Evolutionary conservation across 2,888 invertebrate species (phyloP).

Genomic region (Callimorpha dominula): DNA sequence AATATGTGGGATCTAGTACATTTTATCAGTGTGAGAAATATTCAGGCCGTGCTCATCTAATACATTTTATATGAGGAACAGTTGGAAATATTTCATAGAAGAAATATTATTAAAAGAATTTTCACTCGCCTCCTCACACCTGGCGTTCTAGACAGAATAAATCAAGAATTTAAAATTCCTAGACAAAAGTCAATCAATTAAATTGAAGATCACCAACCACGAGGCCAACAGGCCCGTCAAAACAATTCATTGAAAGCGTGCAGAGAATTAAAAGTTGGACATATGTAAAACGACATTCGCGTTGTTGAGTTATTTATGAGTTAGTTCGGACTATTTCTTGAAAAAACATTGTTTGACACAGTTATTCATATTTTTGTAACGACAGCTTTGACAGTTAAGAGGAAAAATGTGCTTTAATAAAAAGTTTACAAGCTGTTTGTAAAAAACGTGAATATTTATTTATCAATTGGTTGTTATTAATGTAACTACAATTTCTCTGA

Average conservation of each 20-base stretch:
- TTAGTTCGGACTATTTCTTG: background rate
- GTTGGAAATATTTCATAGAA: constrained; percentile 3
- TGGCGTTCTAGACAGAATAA: background rate
- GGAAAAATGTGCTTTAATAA: background rate
- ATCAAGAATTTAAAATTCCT: background rate
- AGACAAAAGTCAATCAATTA: background rate
- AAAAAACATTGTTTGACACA: background rate
- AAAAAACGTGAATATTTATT: background rate
- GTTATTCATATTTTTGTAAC: background rate
- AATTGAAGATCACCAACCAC: background rate
- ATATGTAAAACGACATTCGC: background rate
- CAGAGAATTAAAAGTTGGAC: background rate
- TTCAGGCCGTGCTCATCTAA: constrained; percentile 5
- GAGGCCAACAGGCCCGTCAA: no score
- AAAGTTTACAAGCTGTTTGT: background rate
- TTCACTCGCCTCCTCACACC: background rate
- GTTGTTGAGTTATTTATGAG: background rate
- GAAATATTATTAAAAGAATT: constrained; percentile 5
- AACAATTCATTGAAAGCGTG: background rate
- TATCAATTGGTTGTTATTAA: background rate
- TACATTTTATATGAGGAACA: constrained; percentile 8
- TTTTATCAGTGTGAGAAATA: constrained; percentile 1
- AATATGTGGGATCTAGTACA: constrained; percentile 3
- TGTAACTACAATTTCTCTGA: no score
- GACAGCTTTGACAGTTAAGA: background rate